Evolutionary conservation across 1,140 invertebrate species (phyloP), one percentile per base, ranked within the genome.

Genomic region (Polypedilum vanderplanki): DNA sequence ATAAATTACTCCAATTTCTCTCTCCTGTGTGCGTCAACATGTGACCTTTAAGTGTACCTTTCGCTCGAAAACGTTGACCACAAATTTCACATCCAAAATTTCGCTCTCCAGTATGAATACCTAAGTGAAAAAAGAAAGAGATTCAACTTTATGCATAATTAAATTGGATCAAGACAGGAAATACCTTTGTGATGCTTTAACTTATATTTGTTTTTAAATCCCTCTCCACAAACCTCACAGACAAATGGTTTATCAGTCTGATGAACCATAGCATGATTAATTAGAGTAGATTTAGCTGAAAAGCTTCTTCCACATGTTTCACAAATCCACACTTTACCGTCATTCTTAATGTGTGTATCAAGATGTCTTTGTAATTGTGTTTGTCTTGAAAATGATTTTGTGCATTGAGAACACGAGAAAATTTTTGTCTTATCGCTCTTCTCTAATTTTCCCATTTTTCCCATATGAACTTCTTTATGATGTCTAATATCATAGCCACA

Each of bases 231-330:
- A 7, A 7, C 10, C 10, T 9, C 17, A 70, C 65, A 70, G n/a
- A 57, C 46, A n/a, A 57, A 57, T 4, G 46, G 46, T 15, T 57
- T 57, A 12, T 57, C 46, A 12, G 46, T 57, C 12, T 70, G 65
- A 70, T 70, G 65, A 17, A 70, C 20, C 20, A 70, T 70, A 7
- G 65, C 20, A 70, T 70, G 65, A 70, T 70, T 70, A 70, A 70
- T 70, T 70, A 70, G 18, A 18, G 65, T 70, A 5, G 65, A 18
- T 70, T 70, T 70, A 10, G 65, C 65, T 3, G 15, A 18, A 22
- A 70, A 70, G 5, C 17, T 20, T 18, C 18, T 20, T 70, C 65
- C 65, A 20, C 65, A 70, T 70, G 65, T 70, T 20, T 70, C 65
- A 22, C 65, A 70, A 20, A 70, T 70, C 65, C 65, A 70, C 17